phyloP scores from a whole-genome alignment of 2,113 vertebrate species.

The Dasypus novemcinctus region DNA sequence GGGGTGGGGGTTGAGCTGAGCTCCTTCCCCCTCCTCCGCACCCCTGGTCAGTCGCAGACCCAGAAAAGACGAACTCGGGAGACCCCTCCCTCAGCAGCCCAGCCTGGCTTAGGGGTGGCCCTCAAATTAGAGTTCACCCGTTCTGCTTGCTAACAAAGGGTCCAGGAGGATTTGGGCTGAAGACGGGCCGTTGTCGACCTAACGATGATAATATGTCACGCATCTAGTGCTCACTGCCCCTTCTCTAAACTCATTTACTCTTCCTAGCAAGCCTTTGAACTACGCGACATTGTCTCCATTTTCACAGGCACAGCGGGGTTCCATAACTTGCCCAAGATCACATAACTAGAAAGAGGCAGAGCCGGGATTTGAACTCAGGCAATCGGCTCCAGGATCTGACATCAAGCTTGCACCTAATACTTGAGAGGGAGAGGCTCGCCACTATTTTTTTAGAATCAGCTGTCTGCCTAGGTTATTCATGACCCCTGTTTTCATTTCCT shows the following conservation, averaged over 20 bases:
- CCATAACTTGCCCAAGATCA: not conserved
- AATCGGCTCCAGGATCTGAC: not conserved
- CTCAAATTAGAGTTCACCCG: rapidly evolving
- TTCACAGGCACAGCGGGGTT: not conserved
- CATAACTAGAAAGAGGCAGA: not conserved
- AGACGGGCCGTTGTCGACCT: not conserved
- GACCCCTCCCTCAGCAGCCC: not conserved
- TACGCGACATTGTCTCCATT: rapidly evolving
- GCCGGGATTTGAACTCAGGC: not conserved
- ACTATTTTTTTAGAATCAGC: not conserved
- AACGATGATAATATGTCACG: not conserved
- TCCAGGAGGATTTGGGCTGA: rapidly evolving
- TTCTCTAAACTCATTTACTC: not conserved
- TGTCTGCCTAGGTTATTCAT: not conserved
- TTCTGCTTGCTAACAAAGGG: not conserved
- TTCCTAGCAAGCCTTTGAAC: not conserved
- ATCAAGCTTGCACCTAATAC: not conserved
- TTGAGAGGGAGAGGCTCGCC: not conserved
- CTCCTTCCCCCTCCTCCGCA: rapidly evolving
- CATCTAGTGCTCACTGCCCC: rapidly evolving
- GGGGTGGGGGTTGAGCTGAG: not conserved
- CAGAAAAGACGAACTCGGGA: not conserved
- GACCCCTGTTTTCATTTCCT: not conserved
- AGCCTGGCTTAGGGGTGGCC: not conserved
- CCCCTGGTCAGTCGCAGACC: not conserved